Percentiles rank a stretch among this genome's conserved stretches.
Evolutionary conservation across 2,113 vertebrate species (phyloP).

Genomic region (Syngnathus scovelli): DNA sequence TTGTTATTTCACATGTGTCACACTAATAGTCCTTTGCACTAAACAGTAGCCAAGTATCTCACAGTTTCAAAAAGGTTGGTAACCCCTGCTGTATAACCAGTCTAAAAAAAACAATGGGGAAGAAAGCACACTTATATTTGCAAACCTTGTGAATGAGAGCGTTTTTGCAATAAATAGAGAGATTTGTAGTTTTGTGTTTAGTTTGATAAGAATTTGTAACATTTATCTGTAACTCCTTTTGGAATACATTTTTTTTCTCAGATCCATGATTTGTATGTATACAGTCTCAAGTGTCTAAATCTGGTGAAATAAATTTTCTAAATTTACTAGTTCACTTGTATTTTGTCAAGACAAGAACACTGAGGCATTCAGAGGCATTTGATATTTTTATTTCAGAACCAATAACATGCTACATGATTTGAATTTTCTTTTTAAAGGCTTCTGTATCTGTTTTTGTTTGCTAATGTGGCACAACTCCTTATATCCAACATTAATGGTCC

Average conservation of each 20-base stretch:
- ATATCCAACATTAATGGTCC: conserved; percentile 13
- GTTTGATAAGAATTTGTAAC: not conserved
- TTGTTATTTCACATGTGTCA: too few species aligned
- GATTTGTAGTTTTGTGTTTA: not conserved
- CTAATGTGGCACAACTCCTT: conserved; percentile 2
- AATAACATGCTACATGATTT: conserved; percentile 51
- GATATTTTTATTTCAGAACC: conserved; percentile 34
- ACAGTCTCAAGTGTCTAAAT: not conserved
- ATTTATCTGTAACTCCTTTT: not conserved
- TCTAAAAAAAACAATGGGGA: not conserved
- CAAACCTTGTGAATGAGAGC: not conserved
- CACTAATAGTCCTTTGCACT: too few species aligned
- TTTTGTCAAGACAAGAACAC: not conserved
- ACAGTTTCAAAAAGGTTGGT: too few species aligned
- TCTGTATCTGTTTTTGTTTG: conserved; percentile 1
- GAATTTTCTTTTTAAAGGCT: not conserved
- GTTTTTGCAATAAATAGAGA: not conserved
- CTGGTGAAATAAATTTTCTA: not conserved
- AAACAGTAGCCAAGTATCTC: too few species aligned
- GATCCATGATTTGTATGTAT: not conserved
- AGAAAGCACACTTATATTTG: not conserved
- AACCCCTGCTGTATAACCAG: too few species aligned
- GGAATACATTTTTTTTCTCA: not conserved
- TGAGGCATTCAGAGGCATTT: conserved; percentile 2
- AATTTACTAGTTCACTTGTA: not conserved